These are phyloP conservation scores for Noctilio leporinus DNA, from an alignment of 2,113 vertebrate genomes.

Conservation along the genomic window DNA sequence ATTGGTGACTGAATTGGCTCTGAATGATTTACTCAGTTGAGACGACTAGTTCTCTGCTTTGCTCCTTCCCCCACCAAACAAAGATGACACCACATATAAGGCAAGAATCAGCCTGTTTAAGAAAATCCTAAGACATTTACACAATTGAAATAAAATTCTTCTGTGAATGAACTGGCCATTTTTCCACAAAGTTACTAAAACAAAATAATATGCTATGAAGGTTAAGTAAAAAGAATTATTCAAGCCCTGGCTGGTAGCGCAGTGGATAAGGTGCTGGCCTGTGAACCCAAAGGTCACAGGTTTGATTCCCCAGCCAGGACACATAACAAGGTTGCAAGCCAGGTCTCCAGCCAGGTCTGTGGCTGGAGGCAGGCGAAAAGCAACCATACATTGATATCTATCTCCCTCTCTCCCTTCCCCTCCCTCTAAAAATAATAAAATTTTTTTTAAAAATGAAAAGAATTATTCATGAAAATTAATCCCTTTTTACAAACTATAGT, in stretches of 20 bases:
- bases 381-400: no score
- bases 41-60: neutral
- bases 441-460: no score
- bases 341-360: no score
- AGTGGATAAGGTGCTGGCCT: no score
- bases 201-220: neutral
- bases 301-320: no score
- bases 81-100: neutral
- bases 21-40: neutral
- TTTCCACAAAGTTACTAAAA: neutral
- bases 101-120: neutral
- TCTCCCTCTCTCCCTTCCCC: no score
- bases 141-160: slow-evolving; percentile 44
- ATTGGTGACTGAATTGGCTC: neutral
- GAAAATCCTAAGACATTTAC: neutral
- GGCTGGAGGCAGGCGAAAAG: no score
- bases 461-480: neutral
- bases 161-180: neutral
- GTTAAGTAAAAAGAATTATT: neutral
- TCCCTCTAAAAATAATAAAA: no score
- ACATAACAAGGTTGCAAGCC: no score
- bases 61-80: neutral
- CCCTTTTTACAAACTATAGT: neutral
- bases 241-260: no score
- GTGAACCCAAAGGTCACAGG: no score